Evolutionary conservation across 2,797 vertebrate species (phyloP).

Genomic region (Heliangelus exortis): DNA sequence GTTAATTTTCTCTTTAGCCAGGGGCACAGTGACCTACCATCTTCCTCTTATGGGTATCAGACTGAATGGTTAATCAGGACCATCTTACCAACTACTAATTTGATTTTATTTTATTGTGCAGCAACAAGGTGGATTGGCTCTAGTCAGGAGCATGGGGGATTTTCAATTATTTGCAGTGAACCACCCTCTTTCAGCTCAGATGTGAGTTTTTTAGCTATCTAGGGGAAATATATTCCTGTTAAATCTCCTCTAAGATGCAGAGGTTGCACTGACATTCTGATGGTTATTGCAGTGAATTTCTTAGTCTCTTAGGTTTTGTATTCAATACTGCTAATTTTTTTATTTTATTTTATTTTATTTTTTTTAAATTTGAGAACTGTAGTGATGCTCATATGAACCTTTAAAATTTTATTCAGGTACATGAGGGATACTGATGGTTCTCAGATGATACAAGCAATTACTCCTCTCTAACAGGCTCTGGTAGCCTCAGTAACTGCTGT

Average conservation of each 20-base stretch:
- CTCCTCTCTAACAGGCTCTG: not conserved
- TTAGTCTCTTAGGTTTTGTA: not conserved
- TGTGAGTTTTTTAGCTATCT: not conserved
- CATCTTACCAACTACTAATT: not conserved
- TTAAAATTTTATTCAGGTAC: not conserved
- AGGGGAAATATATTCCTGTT: not conserved
- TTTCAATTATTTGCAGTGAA: not conserved
- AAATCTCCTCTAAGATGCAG: not conserved
- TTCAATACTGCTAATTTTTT: not conserved
- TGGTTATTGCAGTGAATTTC: not conserved
- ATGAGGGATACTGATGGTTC: not conserved
- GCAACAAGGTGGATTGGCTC: not conserved
- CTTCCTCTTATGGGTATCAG: not conserved
- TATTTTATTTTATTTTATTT: not conserved
- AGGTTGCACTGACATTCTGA: not conserved
- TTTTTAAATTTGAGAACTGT: not conserved
- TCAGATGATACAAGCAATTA: not conserved
- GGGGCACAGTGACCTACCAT: not conserved
- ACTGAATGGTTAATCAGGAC: not conserved
- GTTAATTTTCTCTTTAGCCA: not conserved
- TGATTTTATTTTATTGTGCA: not conserved
- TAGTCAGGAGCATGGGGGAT: not conserved
- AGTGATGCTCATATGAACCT: not conserved
- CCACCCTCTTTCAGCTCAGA: not conserved
- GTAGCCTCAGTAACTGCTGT: not conserved